Conservation (phyloP, 2,113 vertebrate species). For the Amazona guildingii region DNA sequence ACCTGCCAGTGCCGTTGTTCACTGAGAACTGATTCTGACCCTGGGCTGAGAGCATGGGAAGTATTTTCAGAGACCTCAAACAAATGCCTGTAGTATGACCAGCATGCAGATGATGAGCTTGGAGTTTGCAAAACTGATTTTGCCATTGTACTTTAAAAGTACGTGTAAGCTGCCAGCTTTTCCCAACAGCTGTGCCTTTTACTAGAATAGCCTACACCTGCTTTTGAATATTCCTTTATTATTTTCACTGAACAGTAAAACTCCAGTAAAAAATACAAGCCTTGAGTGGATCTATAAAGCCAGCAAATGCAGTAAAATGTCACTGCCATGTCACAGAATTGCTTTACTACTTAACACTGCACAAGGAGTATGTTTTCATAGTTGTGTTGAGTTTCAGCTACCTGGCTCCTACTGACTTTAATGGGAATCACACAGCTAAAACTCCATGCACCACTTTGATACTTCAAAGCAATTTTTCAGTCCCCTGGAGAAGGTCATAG, state of each 20-base stretch:
- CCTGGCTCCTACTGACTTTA: slow-evolving; percentile 79
- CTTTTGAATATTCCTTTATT: slow-evolving; percentile 14
- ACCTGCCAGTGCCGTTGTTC: rapidly evolving
- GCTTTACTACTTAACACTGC: slow-evolving; percentile 75
- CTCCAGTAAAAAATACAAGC: slow-evolving; percentile 71
- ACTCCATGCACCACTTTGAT: slow-evolving; percentile 77
- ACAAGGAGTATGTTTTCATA: slow-evolving; percentile 76
- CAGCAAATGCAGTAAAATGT: slow-evolving; percentile 68
- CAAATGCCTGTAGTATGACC: not conserved
- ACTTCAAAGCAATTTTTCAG: slow-evolving; percentile 82
- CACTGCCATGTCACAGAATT: slow-evolving; percentile 59
- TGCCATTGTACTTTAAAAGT: slow-evolving; percentile 30
- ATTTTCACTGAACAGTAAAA: slow-evolving; percentile 67
- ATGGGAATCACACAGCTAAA: slow-evolving; percentile 82
- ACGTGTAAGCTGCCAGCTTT: slow-evolving; percentile 23
- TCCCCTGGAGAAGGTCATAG: slow-evolving; percentile 78
- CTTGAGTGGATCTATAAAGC: slow-evolving; percentile 65
- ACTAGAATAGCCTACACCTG: slow-evolving; percentile 54
- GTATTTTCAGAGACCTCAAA: not conserved
- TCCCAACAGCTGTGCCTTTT: slow-evolving; percentile 46
- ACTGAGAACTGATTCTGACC: not conserved
- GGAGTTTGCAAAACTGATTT: not conserved
- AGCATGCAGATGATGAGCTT: not conserved
- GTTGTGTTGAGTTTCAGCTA: slow-evolving; percentile 76
- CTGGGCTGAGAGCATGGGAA: not conserved